phyloP scores from a whole-genome alignment of 2,797 vertebrate species.

The Gambelia wislizenii region DNA sequence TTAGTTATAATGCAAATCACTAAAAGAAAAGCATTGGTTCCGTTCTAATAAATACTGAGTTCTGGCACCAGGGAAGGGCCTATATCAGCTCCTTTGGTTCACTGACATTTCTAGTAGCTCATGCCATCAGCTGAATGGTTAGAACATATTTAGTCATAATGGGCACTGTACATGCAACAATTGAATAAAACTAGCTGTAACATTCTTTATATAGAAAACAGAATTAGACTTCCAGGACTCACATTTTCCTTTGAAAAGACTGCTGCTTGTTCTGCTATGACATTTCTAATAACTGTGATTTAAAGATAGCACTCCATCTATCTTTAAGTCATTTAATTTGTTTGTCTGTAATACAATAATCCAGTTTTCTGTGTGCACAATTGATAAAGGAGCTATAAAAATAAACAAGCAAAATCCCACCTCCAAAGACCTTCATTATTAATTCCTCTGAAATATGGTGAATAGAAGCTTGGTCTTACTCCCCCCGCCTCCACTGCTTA shows the following conservation, averaged over 20 bases:
- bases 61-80: neutral
- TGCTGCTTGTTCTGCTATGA: neutral
- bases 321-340: constrained; percentile 46
- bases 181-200: constrained; percentile 28
- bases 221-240: constrained; percentile 26
- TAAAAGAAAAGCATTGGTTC: neutral
- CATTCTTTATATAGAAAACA: constrained; percentile 48
- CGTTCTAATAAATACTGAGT: neutral
- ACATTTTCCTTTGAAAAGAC: constrained; percentile 18
- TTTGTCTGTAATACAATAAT: constrained; percentile 9
- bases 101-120: constrained; percentile 18
- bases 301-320: neutral
- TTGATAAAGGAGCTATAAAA: constrained; percentile 40
- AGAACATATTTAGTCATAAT: constrained; percentile 15
- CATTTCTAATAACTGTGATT: neutral
- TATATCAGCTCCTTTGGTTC: neutral
- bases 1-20: neutral
- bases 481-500: constrained; percentile 13
- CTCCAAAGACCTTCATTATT: neutral
- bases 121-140: neutral
- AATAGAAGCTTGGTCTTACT: neutral
- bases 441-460: constrained; percentile 5
- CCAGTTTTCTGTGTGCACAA: constrained; percentile 26
- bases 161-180: constrained; percentile 31
- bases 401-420: neutral